Base-by-base conservation (phyloP, 2,888 invertebrate species). In the Xestia ashworthii region DNA sequence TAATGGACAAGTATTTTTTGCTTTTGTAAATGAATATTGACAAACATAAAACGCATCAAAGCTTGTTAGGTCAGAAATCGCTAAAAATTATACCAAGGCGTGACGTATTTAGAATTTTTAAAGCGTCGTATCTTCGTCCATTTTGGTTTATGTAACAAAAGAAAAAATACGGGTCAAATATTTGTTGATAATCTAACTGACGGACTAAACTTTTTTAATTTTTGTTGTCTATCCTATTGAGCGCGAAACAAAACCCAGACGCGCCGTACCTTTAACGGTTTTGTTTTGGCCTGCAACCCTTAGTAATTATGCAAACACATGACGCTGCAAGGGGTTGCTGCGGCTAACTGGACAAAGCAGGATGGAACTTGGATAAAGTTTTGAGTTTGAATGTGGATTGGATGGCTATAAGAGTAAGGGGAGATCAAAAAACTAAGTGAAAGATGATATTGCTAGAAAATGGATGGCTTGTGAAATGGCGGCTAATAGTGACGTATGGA, bases 301-400 rank as follows among this genome's bases (percentile, higher is more conserved):
- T 2, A 32, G 22, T 64, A 38, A 78, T 78, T 78, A 81, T 73
- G 14, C 50, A 53, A 2, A 9, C 73, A 64, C 5, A 9, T 55
- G 32, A 81, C 32, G 41, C 16, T 16, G 22, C 12, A 25, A n/a
- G 19, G 58, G 58, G 25, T 32, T 19, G 41, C 22, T 53, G 48
- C 32, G 2, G 22, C 44, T 5, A 22, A 71, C 44, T 80, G 80
- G 71, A 53, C 71, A 53, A 44, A 6, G 2, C 60, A 71, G 80
- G 62, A 16, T 22, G 44, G 44, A 38, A 77, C 38, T 80, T 44
- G 25, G 44, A 19, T 6, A 41, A 5, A 14, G 5, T 14, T 64
- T n/a, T n/a, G 22, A 5, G 11, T 41, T 22, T 64, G 60, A 38
- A 9, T 19, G 32, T 25, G 55, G 55, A 55, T 60, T 25, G 55